phyloP scores from a whole-genome alignment of 2,113 vertebrate genomes.

The Sturnira hondurensis region DNA sequence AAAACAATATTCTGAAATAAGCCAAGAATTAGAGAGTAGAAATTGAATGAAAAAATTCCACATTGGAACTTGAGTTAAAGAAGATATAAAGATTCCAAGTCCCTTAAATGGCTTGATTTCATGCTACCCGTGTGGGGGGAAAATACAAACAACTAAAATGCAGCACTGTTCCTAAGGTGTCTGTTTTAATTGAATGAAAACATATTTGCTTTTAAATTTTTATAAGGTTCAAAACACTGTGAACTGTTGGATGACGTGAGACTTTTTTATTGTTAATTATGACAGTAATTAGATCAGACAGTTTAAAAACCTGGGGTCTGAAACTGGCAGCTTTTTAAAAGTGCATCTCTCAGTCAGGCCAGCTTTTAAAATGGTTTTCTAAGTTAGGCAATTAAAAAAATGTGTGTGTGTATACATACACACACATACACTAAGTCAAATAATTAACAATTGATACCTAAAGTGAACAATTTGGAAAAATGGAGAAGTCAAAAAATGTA shows the following conservation, averaged over 20 bases:
- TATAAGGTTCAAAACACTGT: not conserved
- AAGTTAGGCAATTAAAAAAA: too few species aligned
- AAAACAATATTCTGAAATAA: conserved; percentile 25
- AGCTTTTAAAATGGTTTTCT: conserved; percentile 14
- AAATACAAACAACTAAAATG: not conserved
- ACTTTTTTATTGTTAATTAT: not conserved
- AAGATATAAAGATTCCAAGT: not conserved
- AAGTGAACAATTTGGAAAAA: not conserved
- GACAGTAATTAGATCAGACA: not conserved
- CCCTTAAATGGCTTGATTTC: conserved; percentile 23
- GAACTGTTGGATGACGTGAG: not conserved
- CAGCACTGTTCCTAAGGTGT: not conserved
- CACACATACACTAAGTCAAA: too few species aligned
- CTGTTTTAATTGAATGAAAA: conserved; percentile 19
- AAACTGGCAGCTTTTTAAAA: conserved; percentile 10
- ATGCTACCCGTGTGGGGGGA: not conserved
- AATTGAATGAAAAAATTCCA: not conserved
- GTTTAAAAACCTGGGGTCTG: not conserved
- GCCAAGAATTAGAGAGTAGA: not conserved
- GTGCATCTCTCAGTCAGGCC: not conserved
- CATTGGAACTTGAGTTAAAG: not conserved
- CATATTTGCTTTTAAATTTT: conserved; percentile 24
- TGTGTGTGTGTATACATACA: too few species aligned
- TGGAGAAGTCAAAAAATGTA: not conserved
- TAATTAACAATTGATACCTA: too few species aligned